A percentile compares a stretch with the other conserved stretches of the same genome.
phyloP scores from a whole-genome alignment of 2,888 invertebrate species.

The Schizaphis graminum region DNA sequence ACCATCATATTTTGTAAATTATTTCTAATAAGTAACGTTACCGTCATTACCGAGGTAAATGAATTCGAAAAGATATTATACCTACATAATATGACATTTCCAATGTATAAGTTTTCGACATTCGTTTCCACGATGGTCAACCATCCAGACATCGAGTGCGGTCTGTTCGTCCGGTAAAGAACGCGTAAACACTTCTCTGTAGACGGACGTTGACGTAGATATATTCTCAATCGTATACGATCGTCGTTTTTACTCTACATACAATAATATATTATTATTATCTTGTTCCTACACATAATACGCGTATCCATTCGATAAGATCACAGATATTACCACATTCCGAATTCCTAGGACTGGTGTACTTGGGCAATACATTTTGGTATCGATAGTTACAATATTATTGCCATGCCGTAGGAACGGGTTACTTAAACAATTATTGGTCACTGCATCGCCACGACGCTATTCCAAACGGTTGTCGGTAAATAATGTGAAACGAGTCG shows the following conservation, averaged over 20 bases:
- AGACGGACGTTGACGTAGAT: not conserved
- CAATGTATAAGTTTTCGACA: not conserved
- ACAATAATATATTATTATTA: not conserved
- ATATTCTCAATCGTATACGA: not conserved
- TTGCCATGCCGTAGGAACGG: too few species aligned
- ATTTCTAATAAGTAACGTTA: not conserved
- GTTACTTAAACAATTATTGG: too few species aligned
- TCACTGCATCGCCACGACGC: too few species aligned
- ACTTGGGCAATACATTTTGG: too few species aligned
- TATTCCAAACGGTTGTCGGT: too few species aligned
- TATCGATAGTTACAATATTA: too few species aligned
- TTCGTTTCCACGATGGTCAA: not conserved
- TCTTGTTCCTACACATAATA: not conserved
- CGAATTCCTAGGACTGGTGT: too few species aligned
- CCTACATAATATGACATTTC: not conserved
- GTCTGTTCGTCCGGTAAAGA: not conserved
- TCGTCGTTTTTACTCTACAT: not conserved
- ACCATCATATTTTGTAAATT: not conserved
- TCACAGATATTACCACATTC: not conserved
- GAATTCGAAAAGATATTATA: conserved; percentile 11
- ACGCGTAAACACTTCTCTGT: not conserved
- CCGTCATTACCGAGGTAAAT: not conserved
- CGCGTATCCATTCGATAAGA: not conserved
- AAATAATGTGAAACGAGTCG: too few species aligned
- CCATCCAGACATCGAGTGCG: not conserved